Conservation (phyloP, 2,113 vertebrate species). For the Calidris pygmaea region DNA sequence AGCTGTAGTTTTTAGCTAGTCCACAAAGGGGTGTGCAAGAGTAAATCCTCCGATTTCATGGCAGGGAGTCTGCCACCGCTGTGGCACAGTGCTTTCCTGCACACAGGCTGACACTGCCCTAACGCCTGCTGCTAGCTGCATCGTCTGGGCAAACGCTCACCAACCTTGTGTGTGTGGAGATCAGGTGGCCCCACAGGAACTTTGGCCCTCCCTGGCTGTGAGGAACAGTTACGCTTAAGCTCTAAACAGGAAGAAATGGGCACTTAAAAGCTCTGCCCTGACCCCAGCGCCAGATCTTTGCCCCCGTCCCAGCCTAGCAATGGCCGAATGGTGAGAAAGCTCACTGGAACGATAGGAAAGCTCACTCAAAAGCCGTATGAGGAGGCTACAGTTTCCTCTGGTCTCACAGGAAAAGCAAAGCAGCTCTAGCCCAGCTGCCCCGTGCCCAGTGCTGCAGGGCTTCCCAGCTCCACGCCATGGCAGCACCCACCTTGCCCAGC, state of each 20-base stretch:
- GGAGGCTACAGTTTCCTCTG: background rate
- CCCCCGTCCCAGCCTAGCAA: background rate
- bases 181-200: background rate
- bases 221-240: background rate
- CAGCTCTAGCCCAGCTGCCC: background rate
- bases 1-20: background rate
- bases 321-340: too few species aligned
- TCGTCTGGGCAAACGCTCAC: background rate
- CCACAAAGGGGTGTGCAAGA: background rate
- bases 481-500: conserved; percentile 75
- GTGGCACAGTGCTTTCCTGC: background rate
- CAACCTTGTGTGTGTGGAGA: background rate
- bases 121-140: background rate
- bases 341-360: too few species aligned
- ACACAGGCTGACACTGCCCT: background rate
- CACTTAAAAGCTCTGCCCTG: background rate
- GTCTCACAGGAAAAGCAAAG: background rate
- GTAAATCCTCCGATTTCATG: background rate
- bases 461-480: background rate
- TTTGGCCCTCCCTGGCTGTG: background rate
- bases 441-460: background rate
- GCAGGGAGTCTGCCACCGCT: background rate
- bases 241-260: background rate
- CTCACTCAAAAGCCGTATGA: background rate
- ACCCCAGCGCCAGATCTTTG: background rate